Conservation (phyloP, 1,140 invertebrate genomes). For the Bombus affinis region DNA sequence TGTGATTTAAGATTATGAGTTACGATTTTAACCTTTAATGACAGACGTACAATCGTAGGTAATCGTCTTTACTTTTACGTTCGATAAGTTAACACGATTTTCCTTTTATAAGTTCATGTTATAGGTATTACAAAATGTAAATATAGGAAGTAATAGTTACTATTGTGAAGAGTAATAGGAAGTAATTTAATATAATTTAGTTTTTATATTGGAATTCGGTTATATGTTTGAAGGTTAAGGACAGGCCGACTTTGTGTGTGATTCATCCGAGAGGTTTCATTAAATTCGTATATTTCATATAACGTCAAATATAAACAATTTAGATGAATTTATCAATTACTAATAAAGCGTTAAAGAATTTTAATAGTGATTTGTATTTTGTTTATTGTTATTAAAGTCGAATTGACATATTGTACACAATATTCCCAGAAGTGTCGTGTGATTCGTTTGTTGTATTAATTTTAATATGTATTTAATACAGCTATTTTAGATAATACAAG, state of each 20-base stretch:
- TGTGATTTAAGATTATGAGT: constrained; percentile 48
- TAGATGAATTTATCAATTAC: background rate
- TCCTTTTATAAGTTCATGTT: background rate
- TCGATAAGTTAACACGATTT: background rate
- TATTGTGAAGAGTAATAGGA: background rate
- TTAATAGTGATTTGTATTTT: background rate
- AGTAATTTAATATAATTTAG: background rate
- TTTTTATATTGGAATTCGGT: background rate
- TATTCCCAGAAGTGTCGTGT: background rate
- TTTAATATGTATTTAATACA: background rate
- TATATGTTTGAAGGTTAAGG: constrained; percentile 41
- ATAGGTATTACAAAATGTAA: background rate
- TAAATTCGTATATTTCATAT: background rate
- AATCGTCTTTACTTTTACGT: constrained; percentile 19
- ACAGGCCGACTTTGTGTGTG: background rate
- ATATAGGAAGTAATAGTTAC: background rate
- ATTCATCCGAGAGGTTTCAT: background rate
- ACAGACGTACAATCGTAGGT: constrained; percentile 50
- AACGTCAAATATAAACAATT: background rate
- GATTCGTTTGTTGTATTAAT: background rate
- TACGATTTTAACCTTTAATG: constrained; percentile 60
- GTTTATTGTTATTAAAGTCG: background rate
- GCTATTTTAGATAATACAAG: constrained; percentile 48
- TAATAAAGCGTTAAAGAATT: background rate
- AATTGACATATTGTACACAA: background rate